Percentiles rank a stretch among this genome's conserved stretches.
phyloP scores from a whole-genome alignment of 1,140 invertebrate genomes.

The Leptinotarsa defecta region DNA sequence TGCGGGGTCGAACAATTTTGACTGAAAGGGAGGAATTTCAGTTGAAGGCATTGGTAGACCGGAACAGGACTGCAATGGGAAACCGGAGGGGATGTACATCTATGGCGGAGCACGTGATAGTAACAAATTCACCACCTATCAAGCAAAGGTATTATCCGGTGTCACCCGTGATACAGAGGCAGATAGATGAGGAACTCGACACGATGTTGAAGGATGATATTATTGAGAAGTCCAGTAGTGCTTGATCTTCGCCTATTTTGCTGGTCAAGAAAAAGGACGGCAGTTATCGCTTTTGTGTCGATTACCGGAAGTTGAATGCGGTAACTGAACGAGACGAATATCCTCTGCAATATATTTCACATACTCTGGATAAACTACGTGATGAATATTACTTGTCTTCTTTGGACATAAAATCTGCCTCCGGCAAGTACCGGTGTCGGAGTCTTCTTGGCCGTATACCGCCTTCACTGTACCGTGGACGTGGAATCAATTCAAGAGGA shows the following conservation, averaged over 20 bases:
- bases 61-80: not conserved
- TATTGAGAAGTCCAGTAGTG: too few species aligned
- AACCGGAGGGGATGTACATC: conserved; percentile 30
- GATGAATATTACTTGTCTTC: conserved; percentile 46
- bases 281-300: conserved; percentile 31
- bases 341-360: conserved; percentile 31
- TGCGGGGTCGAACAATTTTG: not conserved
- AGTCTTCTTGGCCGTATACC: conserved; percentile 21
- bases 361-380: conserved; percentile 33
- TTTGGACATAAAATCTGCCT: conserved; percentile 42
- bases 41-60: not conserved
- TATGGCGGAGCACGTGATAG: conserved; percentile 32
- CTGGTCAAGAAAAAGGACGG: conserved; percentile 35
- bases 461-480: conserved; percentile 52
- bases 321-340: not conserved
- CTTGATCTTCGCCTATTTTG: not conserved
- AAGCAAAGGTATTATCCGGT: conserved; percentile 24
- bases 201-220: too few species aligned
- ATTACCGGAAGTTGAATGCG: conserved; percentile 30
- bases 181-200: conserved; percentile 2
- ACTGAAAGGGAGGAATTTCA: not conserved
- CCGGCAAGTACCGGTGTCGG: conserved; percentile 45
- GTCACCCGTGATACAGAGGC: not conserved
- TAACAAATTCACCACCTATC: conserved; percentile 29
- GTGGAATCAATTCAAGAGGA: conserved; percentile 45